A percentile compares a stretch with the other conserved stretches of the same genome.
phyloP scores from a whole-genome alignment of 2,113 vertebrate genomes.

The Ammodramus savannarum region DNA sequence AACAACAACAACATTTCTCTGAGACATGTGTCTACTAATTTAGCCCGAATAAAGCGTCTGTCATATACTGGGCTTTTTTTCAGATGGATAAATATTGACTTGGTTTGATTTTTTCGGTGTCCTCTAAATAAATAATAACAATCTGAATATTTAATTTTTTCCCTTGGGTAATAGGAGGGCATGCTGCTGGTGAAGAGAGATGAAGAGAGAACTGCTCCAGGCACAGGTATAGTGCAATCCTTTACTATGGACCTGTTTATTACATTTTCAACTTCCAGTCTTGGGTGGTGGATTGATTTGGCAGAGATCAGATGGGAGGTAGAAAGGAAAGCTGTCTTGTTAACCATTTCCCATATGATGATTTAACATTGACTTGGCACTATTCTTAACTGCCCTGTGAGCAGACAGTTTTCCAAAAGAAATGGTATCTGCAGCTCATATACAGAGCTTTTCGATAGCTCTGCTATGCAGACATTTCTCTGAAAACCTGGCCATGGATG shows the following conservation, averaged over 20 bases:
- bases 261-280: slow-evolving; percentile 27
- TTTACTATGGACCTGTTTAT: slow-evolving; percentile 18
- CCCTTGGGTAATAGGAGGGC: slow-evolving; percentile 5
- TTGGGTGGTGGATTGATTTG: slow-evolving; percentile 49
- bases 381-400: background rate
- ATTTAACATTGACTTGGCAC: slow-evolving; percentile 44
- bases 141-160: slow-evolving; percentile 58
- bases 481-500: slow-evolving; percentile 37
- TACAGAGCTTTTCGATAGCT: background rate
- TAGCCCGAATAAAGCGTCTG: slow-evolving; percentile 17
- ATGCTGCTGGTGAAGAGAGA: background rate
- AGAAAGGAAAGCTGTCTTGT: slow-evolving; percentile 54
- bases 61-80: slow-evolving; percentile 23
- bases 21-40: slow-evolving; percentile 44
- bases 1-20: slow-evolving; percentile 26
- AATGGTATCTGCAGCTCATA: background rate
- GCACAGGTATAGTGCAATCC: background rate
- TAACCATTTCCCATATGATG: slow-evolving; percentile 41
- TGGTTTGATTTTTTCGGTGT: slow-evolving; percentile 19
- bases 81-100: slow-evolving; percentile 59
- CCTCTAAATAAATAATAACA: slow-evolving; percentile 60
- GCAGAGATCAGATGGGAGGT: slow-evolving; percentile 16
- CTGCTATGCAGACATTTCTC: background rate
- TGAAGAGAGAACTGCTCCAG: slow-evolving; percentile 30
- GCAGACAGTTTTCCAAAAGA: slow-evolving; percentile 17